Evolutionary conservation across 2,797 vertebrate species (phyloP).

Genomic region (Coregonus sp.): DNA sequence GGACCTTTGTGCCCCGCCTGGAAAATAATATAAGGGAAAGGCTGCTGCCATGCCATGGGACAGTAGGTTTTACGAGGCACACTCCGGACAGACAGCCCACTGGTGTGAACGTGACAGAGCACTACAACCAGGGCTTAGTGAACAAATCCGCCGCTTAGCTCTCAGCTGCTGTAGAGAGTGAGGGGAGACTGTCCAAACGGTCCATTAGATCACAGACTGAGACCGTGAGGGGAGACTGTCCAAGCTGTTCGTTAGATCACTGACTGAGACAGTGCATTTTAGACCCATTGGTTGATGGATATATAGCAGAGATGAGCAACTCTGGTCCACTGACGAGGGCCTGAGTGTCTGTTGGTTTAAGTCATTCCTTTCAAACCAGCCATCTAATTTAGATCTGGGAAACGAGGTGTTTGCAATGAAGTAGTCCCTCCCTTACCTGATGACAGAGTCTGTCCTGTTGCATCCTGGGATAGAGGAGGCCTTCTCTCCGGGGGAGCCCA

Average conservation of each 20-base stretch:
- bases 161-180: neutral
- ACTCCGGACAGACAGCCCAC: neutral
- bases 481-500: conserved; percentile 97
- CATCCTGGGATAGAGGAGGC: conserved; percentile 97
- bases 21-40: no score
- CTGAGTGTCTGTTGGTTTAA: neutral
- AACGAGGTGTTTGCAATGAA: neutral
- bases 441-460: conserved; percentile 97
- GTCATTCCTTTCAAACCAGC: neutral
- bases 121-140: conserved; percentile 22
- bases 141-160: conserved; percentile 19
- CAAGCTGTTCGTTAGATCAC: no score
- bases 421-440: conserved; percentile 82
- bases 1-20: no score
- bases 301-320: no score
- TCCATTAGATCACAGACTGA: neutral
- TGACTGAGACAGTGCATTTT: neutral
- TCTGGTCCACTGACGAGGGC: neutral
- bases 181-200: no score
- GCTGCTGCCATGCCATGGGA: conserved; percentile 12
- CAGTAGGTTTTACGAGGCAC: neutral
- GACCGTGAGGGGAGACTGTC: neutral
- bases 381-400: neutral
- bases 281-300: neutral
- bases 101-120: conserved; percentile 33